A percentile compares a stretch with the other conserved stretches of the same genome.
These are phyloP conservation scores for Periophthalmus modestus DNA, from an alignment of 2,113 vertebrate genomes.

Conservation along the genomic window DNA sequence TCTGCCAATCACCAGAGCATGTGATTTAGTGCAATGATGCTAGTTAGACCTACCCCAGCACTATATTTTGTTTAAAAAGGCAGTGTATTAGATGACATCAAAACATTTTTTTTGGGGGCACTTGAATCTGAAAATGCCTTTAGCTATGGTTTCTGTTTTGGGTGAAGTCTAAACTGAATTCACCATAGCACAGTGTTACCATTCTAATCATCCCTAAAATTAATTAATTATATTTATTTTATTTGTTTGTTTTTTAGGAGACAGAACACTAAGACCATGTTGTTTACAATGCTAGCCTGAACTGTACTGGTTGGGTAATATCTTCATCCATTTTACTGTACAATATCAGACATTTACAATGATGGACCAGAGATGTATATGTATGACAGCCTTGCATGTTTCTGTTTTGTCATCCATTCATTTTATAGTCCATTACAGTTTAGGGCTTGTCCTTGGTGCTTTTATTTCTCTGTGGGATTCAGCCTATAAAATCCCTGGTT, in stretches of 20 bases:
- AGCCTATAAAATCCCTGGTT: background rate
- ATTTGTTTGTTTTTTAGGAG: background rate
- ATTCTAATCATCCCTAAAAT: too few relatives aligned
- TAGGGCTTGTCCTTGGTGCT: background rate
- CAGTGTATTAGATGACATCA: background rate
- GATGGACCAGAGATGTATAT: too few relatives aligned
- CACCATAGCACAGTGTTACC: too few relatives aligned
- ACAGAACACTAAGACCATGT: background rate
- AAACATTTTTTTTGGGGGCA: background rate
- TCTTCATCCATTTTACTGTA: background rate
- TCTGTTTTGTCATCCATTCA: background rate
- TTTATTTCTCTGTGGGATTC: background rate
- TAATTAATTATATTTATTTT: background rate
- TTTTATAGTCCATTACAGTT: background rate
- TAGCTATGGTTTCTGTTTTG: background rate
- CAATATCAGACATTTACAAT: too few relatives aligned
- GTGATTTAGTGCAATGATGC: background rate
- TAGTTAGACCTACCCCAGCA: background rate
- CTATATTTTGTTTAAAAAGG: background rate
- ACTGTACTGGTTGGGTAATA: background rate
- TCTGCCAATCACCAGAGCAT: background rate
- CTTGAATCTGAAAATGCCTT: background rate
- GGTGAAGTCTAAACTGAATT: too few relatives aligned
- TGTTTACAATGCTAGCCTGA: background rate
- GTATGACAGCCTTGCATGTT: background rate